A percentile compares a stretch with the other conserved stretches of the same genome.
phyloP scores from a whole-genome alignment of 2,113 vertebrate species.

The Clupea harengus region DNA sequence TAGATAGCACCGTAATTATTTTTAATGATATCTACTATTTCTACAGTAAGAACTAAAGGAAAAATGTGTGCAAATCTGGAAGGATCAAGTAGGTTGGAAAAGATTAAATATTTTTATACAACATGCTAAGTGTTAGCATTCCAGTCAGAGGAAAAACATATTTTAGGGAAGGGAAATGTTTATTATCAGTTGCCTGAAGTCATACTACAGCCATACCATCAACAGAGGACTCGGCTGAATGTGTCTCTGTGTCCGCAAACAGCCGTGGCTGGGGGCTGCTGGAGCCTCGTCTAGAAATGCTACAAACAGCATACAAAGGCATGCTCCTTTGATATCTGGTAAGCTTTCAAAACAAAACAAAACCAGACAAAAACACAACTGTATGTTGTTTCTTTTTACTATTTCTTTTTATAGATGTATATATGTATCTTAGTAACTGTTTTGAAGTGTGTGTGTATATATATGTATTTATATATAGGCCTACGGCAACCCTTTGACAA shows the following conservation, averaged over 20 bases:
- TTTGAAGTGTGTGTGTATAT: too few species aligned
- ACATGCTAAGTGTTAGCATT: not conserved
- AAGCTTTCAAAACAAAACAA: not conserved
- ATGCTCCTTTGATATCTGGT: not conserved
- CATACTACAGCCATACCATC: not conserved
- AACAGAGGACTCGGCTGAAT: not conserved
- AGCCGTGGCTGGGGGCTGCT: not conserved
- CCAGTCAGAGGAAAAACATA: not conserved
- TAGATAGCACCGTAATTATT: not conserved
- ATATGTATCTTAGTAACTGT: too few species aligned
- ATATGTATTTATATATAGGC: too few species aligned
- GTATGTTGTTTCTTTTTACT: not conserved
- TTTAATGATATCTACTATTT: not conserved
- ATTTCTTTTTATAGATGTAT: not conserved
- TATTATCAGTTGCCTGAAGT: not conserved
- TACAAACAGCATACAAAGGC: not conserved
- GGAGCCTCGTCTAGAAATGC: not conserved
- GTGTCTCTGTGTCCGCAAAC: not conserved
- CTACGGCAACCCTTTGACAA: too few species aligned
- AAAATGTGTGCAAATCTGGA: not conserved
- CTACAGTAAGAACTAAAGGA: not conserved
- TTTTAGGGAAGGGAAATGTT: not conserved
- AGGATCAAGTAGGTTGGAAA: not conserved
- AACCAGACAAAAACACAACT: not conserved
- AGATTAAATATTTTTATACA: not conserved